Percentiles rank a stretch among this genome's conserved stretches.
Evolutionary conservation across 2,888 invertebrate genomes (phyloP).

Genomic region (Fissipunctia ypsillon): DNA sequence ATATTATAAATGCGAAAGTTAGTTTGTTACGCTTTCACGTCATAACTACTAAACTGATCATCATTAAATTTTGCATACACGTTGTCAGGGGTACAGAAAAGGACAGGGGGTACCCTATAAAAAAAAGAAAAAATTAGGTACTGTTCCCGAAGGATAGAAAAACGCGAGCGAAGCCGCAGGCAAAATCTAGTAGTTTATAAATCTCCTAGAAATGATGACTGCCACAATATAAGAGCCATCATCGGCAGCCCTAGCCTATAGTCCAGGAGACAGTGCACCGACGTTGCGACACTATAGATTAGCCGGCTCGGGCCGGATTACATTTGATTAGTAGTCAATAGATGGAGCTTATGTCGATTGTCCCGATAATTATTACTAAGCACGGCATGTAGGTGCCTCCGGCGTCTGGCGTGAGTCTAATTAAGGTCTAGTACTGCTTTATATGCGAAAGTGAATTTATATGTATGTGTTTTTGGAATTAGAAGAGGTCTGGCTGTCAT

Average conservation of each 20-base stretch:
- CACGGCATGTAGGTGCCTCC: slow-evolving; percentile 52
- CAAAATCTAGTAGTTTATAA: too few species aligned
- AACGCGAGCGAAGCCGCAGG: too few species aligned
- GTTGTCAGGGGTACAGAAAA: too few species aligned
- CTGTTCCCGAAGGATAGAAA: too few species aligned
- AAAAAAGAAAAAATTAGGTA: too few species aligned
- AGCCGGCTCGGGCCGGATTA: slow-evolving; percentile 72
- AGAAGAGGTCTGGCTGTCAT: slow-evolving; percentile 19
- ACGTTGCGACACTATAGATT: slow-evolving; percentile 66
- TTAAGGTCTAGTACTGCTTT: slow-evolving; percentile 50
- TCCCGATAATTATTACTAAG: slow-evolving; percentile 69
- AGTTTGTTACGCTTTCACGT: too few species aligned
- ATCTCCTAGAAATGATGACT: neutral
- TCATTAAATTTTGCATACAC: too few species aligned
- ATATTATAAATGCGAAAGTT: too few species aligned
- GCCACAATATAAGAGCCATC: slow-evolving; percentile 7
- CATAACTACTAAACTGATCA: too few species aligned
- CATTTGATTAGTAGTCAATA: slow-evolving; percentile 79
- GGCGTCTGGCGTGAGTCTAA: slow-evolving; percentile 61
- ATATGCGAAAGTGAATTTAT: slow-evolving; percentile 62
- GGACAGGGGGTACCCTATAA: too few species aligned
- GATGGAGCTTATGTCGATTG: slow-evolving; percentile 69
- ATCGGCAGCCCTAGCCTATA: slow-evolving; percentile 61
- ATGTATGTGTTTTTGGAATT: slow-evolving; percentile 49
- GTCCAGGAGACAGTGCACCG: slow-evolving; percentile 60